A percentile compares a stretch with the other conserved stretches of the same genome.
Evolutionary conservation across 2,797 vertebrate genomes (phyloP).

Genomic region (Ibycter americanus): DNA sequence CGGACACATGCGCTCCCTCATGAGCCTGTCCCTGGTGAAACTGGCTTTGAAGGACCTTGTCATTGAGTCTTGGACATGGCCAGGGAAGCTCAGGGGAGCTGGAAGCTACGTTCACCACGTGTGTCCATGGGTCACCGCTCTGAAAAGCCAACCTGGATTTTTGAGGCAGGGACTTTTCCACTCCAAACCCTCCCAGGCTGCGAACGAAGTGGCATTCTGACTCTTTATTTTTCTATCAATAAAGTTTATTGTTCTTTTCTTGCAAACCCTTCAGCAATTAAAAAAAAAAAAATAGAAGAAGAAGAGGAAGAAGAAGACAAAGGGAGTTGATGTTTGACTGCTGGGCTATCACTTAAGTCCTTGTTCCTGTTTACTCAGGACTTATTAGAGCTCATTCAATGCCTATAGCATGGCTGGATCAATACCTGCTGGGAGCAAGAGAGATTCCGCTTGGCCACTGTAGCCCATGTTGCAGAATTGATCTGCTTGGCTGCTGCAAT

Average conservation of each 20-base stretch:
- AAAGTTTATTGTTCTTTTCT: constrained; percentile 40
- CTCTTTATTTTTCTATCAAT: constrained; percentile 41
- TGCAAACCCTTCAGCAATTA: constrained; percentile 46
- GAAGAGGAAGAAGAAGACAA: constrained; percentile 48
- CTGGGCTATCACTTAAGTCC: constrained; percentile 73
- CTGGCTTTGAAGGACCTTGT: neutral
- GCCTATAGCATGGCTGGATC: constrained; percentile 79
- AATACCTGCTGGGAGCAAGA: constrained; percentile 81
- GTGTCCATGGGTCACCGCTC: neutral
- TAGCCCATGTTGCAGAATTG: constrained; percentile 78
- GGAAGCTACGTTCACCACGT: rapidly evolving
- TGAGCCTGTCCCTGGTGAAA: neutral
- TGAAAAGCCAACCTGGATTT: neutral
- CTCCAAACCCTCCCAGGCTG: neutral
- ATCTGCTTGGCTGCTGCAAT: constrained; percentile 77
- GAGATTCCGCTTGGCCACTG: constrained; percentile 73
- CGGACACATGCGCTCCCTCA: too few relatives aligned
- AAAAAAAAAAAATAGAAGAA: neutral
- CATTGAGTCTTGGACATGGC: neutral
- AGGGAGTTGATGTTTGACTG: constrained; percentile 73
- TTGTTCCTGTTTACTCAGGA: constrained; percentile 74
- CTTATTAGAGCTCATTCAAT: constrained; percentile 80
- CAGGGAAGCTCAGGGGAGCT: neutral
- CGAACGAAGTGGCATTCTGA: neutral
- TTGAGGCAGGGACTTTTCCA: neutral